These are phyloP conservation scores for Tribolium madens DNA, from an alignment of 1,140 invertebrate species.

Conservation along the genomic window DNA sequence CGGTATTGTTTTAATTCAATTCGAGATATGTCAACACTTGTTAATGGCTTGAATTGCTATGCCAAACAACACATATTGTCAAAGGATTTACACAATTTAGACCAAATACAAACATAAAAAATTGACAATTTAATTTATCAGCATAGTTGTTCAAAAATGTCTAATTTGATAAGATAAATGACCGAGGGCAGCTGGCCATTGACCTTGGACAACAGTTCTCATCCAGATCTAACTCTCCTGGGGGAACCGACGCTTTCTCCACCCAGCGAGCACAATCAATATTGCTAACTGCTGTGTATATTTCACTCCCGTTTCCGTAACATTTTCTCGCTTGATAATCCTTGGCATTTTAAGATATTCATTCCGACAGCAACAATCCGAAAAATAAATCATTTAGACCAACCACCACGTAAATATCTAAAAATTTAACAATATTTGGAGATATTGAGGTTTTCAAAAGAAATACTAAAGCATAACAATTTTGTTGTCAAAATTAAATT, in stretches of 20 bases:
- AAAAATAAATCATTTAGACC: not conserved
- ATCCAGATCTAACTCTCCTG: conserved; percentile 38
- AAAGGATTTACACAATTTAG: not conserved
- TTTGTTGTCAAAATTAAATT: no score
- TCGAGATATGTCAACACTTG: not conserved
- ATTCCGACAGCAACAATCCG: not conserved
- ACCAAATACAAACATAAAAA: not conserved
- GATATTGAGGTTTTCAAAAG: no score
- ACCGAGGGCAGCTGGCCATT: conserved; percentile 36
- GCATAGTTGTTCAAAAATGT: not conserved
- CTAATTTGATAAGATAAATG: conserved; percentile 13
- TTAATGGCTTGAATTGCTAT: not conserved
- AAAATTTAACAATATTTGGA: not conserved
- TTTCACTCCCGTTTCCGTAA: conserved; percentile 45
- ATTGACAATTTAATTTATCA: not conserved
- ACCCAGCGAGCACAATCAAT: conserved; percentile 43
- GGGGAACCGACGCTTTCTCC: conserved; percentile 44
- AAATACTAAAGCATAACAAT: no score
- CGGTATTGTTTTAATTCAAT: not conserved
- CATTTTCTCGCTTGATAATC: conserved; percentile 40
- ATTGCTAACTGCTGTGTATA: conserved; percentile 49
- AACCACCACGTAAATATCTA: not conserved
- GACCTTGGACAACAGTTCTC: conserved; percentile 49
- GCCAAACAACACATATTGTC: not conserved
- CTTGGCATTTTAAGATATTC: conserved; percentile 38